These are phyloP conservation scores for Condylura cristata DNA, from an alignment of 2,113 vertebrate genomes.

Conservation along the genomic window DNA sequence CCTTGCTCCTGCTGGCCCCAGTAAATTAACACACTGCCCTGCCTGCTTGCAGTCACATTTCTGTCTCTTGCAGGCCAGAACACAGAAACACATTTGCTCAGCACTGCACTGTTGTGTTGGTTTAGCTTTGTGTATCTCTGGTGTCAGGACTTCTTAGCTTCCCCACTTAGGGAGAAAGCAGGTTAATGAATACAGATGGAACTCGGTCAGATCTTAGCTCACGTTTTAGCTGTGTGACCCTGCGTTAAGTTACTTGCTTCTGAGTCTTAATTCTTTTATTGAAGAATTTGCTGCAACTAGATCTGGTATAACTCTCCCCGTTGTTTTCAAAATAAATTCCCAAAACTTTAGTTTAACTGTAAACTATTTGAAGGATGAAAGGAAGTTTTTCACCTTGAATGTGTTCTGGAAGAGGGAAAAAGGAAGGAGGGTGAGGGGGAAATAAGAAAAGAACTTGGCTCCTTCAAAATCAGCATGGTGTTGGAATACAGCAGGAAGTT, in stretches of 20 bases:
- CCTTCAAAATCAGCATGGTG: not conserved
- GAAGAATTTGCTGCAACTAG: not conserved
- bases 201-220: not conserved
- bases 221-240: not conserved
- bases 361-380: not conserved
- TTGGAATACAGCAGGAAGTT: rapidly evolving
- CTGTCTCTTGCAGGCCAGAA: not conserved
- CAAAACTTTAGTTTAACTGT: not conserved
- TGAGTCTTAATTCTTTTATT: not conserved
- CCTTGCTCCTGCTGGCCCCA: not conserved
- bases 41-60: not conserved
- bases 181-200: not conserved
- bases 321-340: not conserved
- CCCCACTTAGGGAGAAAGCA: not conserved
- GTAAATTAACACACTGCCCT: not conserved
- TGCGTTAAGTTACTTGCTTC: not conserved
- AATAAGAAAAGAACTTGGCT: not conserved
- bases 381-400: not conserved
- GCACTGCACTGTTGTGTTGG: rapidly evolving
- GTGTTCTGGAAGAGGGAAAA: not conserved
- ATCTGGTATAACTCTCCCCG: not conserved
- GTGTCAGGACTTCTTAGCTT: not conserved
- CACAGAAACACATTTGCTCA: not conserved
- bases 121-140: not conserved
- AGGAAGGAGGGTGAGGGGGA: not conserved